phyloP scores from a whole-genome alignment of 2,888 invertebrate genomes.

The Busseola fusca region DNA sequence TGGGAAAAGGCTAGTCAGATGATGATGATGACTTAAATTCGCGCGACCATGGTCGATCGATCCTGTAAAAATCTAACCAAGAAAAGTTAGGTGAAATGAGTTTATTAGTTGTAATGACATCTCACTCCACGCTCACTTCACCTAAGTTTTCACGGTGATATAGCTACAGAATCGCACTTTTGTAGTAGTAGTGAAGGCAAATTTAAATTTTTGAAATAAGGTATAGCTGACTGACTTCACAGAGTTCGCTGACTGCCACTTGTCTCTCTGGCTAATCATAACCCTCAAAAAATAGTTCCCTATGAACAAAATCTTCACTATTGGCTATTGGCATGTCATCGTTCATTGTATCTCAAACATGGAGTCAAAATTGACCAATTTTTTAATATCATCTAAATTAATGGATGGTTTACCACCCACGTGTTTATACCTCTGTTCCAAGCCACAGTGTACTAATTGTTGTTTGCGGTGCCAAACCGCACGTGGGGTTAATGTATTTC shows the following conservation, averaged over 20 bases:
- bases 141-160: no score
- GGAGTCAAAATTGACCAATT: background rate
- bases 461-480: slow-evolving; percentile 24
- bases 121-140: background rate
- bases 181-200: background rate
- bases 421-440: background rate
- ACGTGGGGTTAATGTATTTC: slow-evolving; percentile 15
- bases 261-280: background rate
- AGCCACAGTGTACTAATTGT: slow-evolving; percentile 12
- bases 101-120: no score
- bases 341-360: background rate
- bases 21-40: background rate
- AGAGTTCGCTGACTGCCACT: background rate
- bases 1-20: no score
- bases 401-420: background rate
- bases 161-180: no score
- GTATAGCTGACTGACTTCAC: background rate
- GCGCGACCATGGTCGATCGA: no score
- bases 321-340: background rate
- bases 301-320: background rate
- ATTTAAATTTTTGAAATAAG: background rate
- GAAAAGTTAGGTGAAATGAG: no score
- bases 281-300: background rate
- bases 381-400: background rate
- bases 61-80: no score